Conservation (phyloP, 2,797 vertebrate species). For the Myotis pilosus region DNA sequence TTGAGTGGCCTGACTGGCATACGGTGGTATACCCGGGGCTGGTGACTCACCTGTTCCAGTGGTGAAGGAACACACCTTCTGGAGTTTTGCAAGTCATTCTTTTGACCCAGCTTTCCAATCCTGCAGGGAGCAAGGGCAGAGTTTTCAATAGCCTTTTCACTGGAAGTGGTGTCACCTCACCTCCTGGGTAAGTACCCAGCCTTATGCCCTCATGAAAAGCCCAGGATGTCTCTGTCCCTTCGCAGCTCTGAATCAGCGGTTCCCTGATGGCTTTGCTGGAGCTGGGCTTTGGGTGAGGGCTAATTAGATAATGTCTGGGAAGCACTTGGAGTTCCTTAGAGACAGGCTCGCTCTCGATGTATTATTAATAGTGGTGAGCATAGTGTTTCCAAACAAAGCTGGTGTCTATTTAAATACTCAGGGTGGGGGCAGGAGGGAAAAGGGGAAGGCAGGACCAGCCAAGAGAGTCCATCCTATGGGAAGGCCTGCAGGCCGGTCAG, state of each 20-base stretch:
- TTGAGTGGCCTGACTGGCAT: neutral
- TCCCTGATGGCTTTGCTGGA: conserved; percentile 28
- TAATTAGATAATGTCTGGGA: conserved; percentile 68
- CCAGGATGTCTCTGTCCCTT: neutral
- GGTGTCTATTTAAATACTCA: neutral
- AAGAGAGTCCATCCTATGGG: neutral
- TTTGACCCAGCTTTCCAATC: neutral
- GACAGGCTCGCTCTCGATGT: conserved; percentile 14
- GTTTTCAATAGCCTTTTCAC: neutral
- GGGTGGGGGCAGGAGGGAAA: neutral
- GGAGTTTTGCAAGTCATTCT: neutral
- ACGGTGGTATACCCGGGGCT: fast-evolving
- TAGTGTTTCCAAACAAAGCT: conserved; percentile 54
- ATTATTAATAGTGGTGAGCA: conserved; percentile 62
- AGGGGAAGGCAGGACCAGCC: neutral
- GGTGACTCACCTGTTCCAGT: neutral
- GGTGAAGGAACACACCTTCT: neutral
- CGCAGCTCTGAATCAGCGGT: neutral
- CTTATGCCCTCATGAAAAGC: neutral
- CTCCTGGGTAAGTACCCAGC: neutral
- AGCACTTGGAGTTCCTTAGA: conserved; percentile 56
- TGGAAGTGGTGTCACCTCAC: no score
- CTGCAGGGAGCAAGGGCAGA: fast-evolving
- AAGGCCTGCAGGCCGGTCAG: neutral
- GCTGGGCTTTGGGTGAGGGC: conserved; percentile 43